phyloP scores from a whole-genome alignment of 2,113 vertebrate species.

The Phodopus roborovskii region DNA sequence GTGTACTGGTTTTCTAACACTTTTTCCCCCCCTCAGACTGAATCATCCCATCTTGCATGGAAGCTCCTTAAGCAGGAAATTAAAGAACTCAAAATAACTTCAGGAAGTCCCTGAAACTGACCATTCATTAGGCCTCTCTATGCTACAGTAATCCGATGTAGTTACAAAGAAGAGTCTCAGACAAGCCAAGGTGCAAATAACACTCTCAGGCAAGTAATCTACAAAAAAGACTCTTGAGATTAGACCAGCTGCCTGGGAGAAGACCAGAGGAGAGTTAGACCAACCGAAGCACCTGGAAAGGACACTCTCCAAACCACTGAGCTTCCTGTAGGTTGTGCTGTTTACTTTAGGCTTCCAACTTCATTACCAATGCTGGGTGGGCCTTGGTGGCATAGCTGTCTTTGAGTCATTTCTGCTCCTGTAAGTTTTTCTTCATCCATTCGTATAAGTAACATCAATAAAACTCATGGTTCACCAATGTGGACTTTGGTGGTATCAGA shows the following conservation, averaged over 20 bases:
- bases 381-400: rapidly evolving
- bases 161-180: background rate
- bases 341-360: background rate
- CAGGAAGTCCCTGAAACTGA: background rate
- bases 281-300: background rate
- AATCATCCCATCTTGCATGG: background rate
- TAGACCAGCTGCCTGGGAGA: background rate
- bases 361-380: background rate
- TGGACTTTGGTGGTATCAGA: background rate
- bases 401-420: background rate
- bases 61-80: background rate
- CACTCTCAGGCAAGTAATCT: background rate
- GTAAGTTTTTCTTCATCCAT: background rate
- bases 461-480: background rate
- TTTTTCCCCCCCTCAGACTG: background rate
- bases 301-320: background rate
- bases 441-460: background rate
- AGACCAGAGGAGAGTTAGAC: background rate
- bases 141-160: background rate
- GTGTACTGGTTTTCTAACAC: background rate
- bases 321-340: background rate
- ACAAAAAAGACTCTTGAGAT: background rate
- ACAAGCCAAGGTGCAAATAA: background rate
- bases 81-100: background rate
- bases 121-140: background rate